phyloP scores from a whole-genome alignment of 2,888 invertebrate genomes.

The Aporophyla lueneburgensis region DNA sequence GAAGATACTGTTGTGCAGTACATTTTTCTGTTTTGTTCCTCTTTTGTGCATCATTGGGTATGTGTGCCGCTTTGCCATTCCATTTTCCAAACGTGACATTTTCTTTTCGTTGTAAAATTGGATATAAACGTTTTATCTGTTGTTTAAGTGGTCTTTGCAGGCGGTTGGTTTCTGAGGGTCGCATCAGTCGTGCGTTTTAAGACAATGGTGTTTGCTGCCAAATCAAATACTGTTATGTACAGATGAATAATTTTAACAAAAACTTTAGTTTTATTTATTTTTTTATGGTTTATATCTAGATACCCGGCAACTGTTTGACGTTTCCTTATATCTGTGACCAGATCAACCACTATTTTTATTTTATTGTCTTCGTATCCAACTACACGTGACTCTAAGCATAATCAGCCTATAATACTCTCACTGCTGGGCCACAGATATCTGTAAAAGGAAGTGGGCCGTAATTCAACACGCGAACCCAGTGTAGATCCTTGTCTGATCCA shows the following conservation, averaged over 20 bases:
- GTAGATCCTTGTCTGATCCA: too few species aligned
- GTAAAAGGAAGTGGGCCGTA: too few species aligned
- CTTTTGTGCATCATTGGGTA: conserved; percentile 76
- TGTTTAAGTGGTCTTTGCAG: neutral
- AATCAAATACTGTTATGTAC: conserved; percentile 10
- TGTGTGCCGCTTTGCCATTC: conserved; percentile 70
- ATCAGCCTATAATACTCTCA: too few species aligned
- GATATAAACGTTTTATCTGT: conserved; percentile 6
- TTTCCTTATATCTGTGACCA: too few species aligned
- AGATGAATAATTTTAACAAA: conserved; percentile 18
- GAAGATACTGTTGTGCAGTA: conserved; percentile 71
- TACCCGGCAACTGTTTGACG: too few species aligned
- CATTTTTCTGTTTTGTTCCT: conserved; percentile 70
- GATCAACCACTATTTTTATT: too few species aligned
- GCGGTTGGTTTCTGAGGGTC: conserved; percentile 2
- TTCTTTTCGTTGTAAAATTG: conserved; percentile 33
- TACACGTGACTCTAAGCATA: too few species aligned
- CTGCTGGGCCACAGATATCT: too few species aligned
- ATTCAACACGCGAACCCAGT: too few species aligned
- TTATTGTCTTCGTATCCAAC: too few species aligned
- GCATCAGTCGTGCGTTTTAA: conserved; percentile 10
- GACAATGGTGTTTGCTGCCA: conserved; percentile 19
- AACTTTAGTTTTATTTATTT: neutral
- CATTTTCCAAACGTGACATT: conserved; percentile 59
- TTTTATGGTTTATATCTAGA: neutral